Evolutionary conservation across 2,888 invertebrate genomes (phyloP).

Genomic region (Cephus pygmeus): DNA sequence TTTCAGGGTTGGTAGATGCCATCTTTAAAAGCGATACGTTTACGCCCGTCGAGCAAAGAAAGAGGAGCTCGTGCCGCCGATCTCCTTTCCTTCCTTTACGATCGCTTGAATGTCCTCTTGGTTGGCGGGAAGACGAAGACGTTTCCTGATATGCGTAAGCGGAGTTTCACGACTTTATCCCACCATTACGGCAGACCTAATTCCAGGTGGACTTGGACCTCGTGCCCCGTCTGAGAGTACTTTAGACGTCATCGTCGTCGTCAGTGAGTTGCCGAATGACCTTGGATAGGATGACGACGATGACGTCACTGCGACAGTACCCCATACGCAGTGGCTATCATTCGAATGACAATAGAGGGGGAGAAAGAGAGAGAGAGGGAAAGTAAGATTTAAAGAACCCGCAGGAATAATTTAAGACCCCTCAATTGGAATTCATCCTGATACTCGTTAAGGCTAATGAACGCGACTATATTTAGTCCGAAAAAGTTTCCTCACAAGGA

Average conservation of each 20-base stretch:
- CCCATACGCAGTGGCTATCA: slow-evolving; percentile 20
- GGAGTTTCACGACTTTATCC: background rate
- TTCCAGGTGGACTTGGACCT: background rate
- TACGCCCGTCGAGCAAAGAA: background rate
- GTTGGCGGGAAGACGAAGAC: background rate
- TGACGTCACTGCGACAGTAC: slow-evolving; percentile 31
- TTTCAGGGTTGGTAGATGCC: background rate
- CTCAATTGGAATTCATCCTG: background rate
- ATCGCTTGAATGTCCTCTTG: background rate
- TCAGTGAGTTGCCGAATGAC: slow-evolving; percentile 22
- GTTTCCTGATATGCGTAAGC: background rate
- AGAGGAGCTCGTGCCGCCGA: background rate
- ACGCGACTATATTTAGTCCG: background rate
- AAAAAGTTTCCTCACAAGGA: background rate
- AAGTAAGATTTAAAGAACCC: background rate
- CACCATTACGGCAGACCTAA: background rate
- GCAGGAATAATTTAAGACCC: background rate
- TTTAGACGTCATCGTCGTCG: slow-evolving; percentile 5
- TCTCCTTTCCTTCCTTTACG: background rate
- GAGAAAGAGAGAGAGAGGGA: background rate
- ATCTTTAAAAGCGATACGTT: background rate
- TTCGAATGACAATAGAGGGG: background rate
- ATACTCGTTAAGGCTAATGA: background rate
- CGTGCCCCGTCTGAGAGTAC: background rate
- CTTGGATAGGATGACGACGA: slow-evolving; percentile 30